A percentile compares a stretch with the other conserved stretches of the same genome.
phyloP scores from a whole-genome alignment of 2,888 invertebrate genomes.

The Lochmaea capreae region DNA sequence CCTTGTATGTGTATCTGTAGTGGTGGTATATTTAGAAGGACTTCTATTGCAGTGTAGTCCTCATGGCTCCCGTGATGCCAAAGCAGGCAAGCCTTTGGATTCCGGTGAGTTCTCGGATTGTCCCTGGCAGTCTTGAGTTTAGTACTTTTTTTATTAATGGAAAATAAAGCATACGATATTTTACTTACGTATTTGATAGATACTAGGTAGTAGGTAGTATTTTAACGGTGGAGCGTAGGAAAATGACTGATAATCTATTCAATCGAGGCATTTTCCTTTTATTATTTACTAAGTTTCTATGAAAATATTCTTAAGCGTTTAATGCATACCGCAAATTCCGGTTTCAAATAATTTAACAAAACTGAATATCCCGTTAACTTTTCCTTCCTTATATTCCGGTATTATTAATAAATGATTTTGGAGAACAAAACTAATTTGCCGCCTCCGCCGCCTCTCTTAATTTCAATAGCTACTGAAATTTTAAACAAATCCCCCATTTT shows the following conservation, averaged over 20 bases:
- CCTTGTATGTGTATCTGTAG: no score
- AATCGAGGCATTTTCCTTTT: not conserved
- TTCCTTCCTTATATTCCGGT: not conserved
- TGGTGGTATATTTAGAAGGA: no score
- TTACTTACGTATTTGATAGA: no score
- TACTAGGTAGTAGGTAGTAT: no score
- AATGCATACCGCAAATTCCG: not conserved
- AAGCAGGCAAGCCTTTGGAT: no score
- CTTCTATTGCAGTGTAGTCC: no score
- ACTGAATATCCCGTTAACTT: conserved; percentile 2
- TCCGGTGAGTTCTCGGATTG: no score
- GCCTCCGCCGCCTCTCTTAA: conserved; percentile 14
- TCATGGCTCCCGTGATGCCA: no score
- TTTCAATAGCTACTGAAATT: conserved; percentile 23
- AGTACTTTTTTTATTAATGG: no score
- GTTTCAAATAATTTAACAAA: not conserved
- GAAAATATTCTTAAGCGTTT: not conserved
- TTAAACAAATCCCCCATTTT: conserved; percentile 33
- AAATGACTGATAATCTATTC: not conserved
- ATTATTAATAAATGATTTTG: conserved; percentile 14
- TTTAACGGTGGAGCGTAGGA: no score
- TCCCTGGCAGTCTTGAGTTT: no score
- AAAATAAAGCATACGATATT: no score
- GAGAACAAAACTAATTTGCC: conserved; percentile 13
- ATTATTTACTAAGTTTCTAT: not conserved